Conservation (phyloP, 2,113 vertebrate species). For the Lamprologus lemairii region DNA sequence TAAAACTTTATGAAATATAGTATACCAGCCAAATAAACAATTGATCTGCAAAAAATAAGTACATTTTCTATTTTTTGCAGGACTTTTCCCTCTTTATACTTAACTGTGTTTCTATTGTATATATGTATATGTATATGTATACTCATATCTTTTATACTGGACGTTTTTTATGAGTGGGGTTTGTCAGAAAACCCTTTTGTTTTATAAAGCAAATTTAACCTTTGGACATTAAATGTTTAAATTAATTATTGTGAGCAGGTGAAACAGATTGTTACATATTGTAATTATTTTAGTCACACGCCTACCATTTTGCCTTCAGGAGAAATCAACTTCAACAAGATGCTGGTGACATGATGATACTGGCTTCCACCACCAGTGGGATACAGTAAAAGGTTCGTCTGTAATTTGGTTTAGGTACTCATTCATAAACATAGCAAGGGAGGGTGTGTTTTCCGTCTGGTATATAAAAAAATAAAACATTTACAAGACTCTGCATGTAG, state of each 20-base stretch:
- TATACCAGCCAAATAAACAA: not conserved
- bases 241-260: constrained; percentile 2
- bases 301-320: constrained; percentile 3
- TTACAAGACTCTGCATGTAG: not conserved
- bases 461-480: not conserved
- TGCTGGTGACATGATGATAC: not conserved
- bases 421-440: not conserved
- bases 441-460: not conserved
- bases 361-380: not conserved
- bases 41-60: not conserved
- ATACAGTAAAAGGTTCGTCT: not conserved
- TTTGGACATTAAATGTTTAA: not conserved
- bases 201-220: not conserved
- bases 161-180: not conserved
- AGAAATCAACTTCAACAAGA: not conserved
- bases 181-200: not conserved
- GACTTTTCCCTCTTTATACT: not conserved
- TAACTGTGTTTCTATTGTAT: not conserved
- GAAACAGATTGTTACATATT: not conserved
- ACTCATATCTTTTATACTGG: not conserved
- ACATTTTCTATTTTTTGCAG: not conserved
- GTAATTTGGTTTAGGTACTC: not conserved
- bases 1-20: not conserved
- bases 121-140: not conserved
- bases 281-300: constrained; percentile 11